These are phyloP conservation scores for Tetragonisca angustula DNA, from an alignment of 2,888 invertebrate genomes.

Conservation along the genomic window DNA sequence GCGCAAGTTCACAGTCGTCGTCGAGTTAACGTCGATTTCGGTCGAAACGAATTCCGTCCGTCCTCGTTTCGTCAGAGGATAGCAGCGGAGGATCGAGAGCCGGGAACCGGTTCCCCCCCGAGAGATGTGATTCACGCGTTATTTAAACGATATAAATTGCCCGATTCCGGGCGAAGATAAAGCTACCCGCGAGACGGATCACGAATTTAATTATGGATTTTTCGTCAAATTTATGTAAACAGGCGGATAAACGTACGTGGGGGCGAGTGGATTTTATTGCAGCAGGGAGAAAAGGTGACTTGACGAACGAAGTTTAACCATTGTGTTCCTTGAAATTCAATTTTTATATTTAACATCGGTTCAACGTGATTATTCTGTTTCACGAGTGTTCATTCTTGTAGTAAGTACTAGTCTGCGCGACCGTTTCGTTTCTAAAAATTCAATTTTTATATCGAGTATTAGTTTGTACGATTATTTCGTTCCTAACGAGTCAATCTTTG, in stretches of 20 bases:
- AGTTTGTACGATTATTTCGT: no score
- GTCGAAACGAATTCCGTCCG: slow-evolving; percentile 30
- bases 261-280: not conserved
- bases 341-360: no score
- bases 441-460: no score
- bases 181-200: slow-evolving; percentile 47
- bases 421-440: no score
- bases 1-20: slow-evolving; percentile 5
- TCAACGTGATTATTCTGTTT: no score
- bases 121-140: slow-evolving; percentile 63
- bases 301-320: no score
- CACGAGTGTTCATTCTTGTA: no score
- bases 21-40: slow-evolving; percentile 31
- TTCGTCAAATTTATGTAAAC: slow-evolving; percentile 57
- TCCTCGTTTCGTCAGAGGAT: slow-evolving; percentile 46
- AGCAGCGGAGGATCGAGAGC: slow-evolving; percentile 11
- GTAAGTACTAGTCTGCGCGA: no score
- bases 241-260: slow-evolving; percentile 38
- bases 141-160: slow-evolving; percentile 57
- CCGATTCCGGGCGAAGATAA: slow-evolving; percentile 45
- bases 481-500: no score
- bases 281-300: no score
- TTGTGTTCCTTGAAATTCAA: no score
- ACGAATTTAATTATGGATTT: slow-evolving; percentile 53
- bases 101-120: slow-evolving; percentile 58